Base-by-base conservation (phyloP, 1,140 invertebrate genomes). In the Thereuonema tuberculata region DNA sequence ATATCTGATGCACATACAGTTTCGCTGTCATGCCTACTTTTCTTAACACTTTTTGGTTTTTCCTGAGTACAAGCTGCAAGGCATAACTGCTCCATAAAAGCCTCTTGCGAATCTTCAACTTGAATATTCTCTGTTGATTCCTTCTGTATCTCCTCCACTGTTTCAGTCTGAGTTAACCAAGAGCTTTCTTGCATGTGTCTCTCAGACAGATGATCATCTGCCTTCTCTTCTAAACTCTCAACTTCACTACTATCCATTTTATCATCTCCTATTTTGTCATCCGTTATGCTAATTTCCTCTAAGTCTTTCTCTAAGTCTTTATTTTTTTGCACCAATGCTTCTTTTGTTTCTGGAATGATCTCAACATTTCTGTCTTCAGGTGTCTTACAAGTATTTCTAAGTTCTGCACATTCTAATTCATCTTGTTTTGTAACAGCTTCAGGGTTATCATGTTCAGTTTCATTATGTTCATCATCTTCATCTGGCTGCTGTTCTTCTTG, bases 281-380 rank as follows among this genome's bases (percentile, higher is more conserved):
- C 9, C 23, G 17, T 12, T 17, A n/a, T 23, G 23, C 12, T 21
- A 17, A 17, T 21, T 17, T 9, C 21, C 12, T 50, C 14, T 21
- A n/a, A 17, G 15, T 12, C 14, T 9, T 9, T 17, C 9, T 43
- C 31, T 43, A 63, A 63, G 28, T 65, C 63, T 48, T 63, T 62
- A 58, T 61, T 63, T 25, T 66, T 63, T 31, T 66, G 63, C 48
- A 65, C 63, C 27, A 59, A 65, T 2, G 66, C 65, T 56, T 71
- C 67, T 62, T 74, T 71, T 56, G 69, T 69, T 53, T 84, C 82
- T 1, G 83, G 85, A 61, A 85, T 84, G 66, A 83, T 76, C 72
- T 86, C 84, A 0, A 20, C 61, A 61, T 57, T 31, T n/a, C 60
- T 60, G 37, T 62, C 56, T 15, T 55, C 28, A 20, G 31, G 5